Evolutionary conservation across 2,888 invertebrate genomes (phyloP).

Genomic region (Pomacea canaliculata): DNA sequence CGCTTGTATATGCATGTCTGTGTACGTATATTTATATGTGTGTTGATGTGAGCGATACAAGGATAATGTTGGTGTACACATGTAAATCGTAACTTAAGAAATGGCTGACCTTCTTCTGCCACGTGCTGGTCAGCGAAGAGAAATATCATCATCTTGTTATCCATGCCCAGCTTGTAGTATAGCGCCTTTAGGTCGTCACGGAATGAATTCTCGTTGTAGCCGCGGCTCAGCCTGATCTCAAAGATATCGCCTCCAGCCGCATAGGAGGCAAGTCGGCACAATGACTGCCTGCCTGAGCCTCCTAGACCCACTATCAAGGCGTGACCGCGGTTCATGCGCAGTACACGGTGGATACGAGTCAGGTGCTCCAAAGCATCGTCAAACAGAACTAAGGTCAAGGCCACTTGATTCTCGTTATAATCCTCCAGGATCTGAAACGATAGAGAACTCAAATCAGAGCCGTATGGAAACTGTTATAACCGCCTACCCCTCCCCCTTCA

Average conservation of each 20-base stretch:
- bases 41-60: no score
- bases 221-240: slow-evolving; percentile 83
- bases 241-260: slow-evolving; percentile 86
- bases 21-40: no score
- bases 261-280: slow-evolving; percentile 83
- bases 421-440: slow-evolving; percentile 80
- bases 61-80: no score
- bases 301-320: slow-evolving; percentile 87
- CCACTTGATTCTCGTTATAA: slow-evolving; percentile 80
- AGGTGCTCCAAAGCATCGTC: slow-evolving; percentile 91
- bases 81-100: no score
- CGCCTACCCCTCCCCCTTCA: no score
- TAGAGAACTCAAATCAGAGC: not conserved
- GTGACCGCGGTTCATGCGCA: slow-evolving; percentile 86
- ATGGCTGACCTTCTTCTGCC: slow-evolving; percentile 66
- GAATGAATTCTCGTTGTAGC: slow-evolving; percentile 85
- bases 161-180: slow-evolving; percentile 81
- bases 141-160: slow-evolving; percentile 82
- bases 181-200: slow-evolving; percentile 87
- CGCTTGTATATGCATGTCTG: no score
- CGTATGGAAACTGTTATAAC: no score
- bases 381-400: slow-evolving; percentile 85
- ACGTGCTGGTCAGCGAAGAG: slow-evolving; percentile 84
- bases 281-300: slow-evolving; percentile 86
- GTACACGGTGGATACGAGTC: slow-evolving; percentile 85